These are phyloP conservation scores for Triplophysa dalaica DNA, from an alignment of 2,113 vertebrate species.

Conservation along the genomic window DNA sequence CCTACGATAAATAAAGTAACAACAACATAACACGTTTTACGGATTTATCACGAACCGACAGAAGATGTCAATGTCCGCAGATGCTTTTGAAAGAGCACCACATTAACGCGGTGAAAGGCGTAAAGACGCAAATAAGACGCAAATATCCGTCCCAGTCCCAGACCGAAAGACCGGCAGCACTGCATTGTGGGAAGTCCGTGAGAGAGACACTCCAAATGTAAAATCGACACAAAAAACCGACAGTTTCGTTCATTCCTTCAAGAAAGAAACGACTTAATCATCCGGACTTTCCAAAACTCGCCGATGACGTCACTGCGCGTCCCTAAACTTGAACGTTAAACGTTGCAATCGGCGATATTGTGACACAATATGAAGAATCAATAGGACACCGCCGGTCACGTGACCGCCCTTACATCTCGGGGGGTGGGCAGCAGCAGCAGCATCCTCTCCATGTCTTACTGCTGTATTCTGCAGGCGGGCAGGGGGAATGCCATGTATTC, in stretches of 20 bases:
- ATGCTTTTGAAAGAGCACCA: no score
- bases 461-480: slow-evolving; percentile 47
- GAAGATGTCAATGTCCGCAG: neutral
- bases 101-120: neutral
- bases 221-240: no score
- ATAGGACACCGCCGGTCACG: slow-evolving; percentile 65
- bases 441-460: slow-evolving; percentile 62
- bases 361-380: slow-evolving; percentile 50
- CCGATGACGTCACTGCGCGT: neutral
- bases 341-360: neutral
- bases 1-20: neutral
- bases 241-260: neutral
- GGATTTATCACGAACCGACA: neutral
- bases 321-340: neutral
- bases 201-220: neutral
- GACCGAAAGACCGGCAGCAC: neutral
- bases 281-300: neutral
- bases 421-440: slow-evolving; percentile 66
- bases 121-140: neutral
- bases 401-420: slow-evolving; percentile 56
- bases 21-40: neutral
- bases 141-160: neutral
- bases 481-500: slow-evolving; percentile 39
- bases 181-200: neutral
- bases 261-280: neutral